Conservation (phyloP, 1,140 invertebrate species). For the Euwallacea similis region DNA sequence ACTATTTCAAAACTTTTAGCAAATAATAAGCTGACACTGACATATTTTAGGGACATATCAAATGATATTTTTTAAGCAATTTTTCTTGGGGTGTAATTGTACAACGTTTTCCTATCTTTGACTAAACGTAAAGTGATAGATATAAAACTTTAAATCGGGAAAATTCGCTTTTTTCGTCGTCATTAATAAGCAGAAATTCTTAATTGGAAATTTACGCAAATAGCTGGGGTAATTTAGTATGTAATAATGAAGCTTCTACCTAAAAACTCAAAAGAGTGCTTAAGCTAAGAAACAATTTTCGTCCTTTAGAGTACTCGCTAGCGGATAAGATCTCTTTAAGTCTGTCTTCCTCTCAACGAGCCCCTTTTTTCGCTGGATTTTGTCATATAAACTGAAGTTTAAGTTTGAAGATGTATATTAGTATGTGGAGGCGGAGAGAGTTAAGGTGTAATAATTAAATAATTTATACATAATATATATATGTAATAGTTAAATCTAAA, state of each 20-base stretch:
- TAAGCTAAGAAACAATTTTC: conserved; percentile 22
- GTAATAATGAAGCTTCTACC: neutral
- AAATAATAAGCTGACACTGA: conserved; percentile 31
- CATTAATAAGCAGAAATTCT: no score
- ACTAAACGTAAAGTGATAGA: no score
- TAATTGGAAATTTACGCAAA: no score
- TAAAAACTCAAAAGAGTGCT: conserved; percentile 11
- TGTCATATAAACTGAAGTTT: no score
- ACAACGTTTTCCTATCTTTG: neutral
- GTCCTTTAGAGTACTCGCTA: conserved; percentile 17
- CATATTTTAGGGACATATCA: conserved; percentile 41
- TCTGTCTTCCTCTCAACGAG: conserved; percentile 47
- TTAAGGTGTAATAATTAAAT: no score
- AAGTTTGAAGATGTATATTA: no score
- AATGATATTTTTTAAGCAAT: conserved; percentile 37
- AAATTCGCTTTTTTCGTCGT: no score
- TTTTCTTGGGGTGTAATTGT: conserved; percentile 9
- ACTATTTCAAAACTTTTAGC: conserved; percentile 32
- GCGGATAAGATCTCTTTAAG: neutral
- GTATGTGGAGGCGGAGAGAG: no score
- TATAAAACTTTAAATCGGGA: no score
- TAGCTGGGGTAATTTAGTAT: no score
- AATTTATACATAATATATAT: no score
- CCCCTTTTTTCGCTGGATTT: neutral
- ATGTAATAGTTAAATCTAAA: no score